phyloP scores from a whole-genome alignment of 2,797 vertebrate species.

The Myripristis jacobus region DNA sequence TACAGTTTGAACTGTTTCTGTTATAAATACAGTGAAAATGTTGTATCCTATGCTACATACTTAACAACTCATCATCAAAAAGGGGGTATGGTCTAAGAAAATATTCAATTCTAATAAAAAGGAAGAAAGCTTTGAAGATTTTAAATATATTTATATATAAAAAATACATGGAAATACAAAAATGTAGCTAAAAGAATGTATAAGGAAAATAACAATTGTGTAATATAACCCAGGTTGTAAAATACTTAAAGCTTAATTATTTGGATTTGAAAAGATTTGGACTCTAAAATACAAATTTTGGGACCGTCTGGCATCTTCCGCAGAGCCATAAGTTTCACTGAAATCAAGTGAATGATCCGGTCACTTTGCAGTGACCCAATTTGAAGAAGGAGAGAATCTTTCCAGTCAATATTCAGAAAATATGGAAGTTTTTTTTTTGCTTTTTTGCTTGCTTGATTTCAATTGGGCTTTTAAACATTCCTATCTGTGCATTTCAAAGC shows the following conservation, averaged over 20 bases:
- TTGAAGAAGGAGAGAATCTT: conserved; percentile 20
- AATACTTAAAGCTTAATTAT: conserved; percentile 84
- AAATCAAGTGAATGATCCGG: conserved; percentile 25
- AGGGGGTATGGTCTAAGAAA: conserved; percentile 78
- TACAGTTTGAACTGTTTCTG: not conserved
- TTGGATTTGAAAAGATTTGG: conserved; percentile 65
- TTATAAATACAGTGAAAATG: conserved; percentile 37
- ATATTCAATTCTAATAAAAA: conserved; percentile 81
- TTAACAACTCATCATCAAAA: conserved; percentile 67
- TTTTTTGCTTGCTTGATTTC: conserved; percentile 43
- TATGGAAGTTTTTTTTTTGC: conserved; percentile 33
- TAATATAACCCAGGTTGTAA: conserved; percentile 72
- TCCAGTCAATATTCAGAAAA: conserved; percentile 46
- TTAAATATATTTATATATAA: conserved; percentile 86
- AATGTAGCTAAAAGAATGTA: conserved; percentile 79
- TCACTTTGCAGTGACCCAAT: conserved; percentile 32
- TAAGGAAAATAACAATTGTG: conserved; percentile 76
- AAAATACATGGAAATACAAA: conserved; percentile 85
- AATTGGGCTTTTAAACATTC: conserved; percentile 65
- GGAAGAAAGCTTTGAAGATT: conserved; percentile 79
- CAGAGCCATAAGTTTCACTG: conserved; percentile 20
- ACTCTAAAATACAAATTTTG: conserved; percentile 56
- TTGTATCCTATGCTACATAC: conserved; percentile 62
- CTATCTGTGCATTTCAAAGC: conserved; percentile 74
- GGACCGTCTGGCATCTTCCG: conserved; percentile 49